Evolutionary conservation across 2,888 invertebrate species (phyloP).

Genomic region (Folsomia candida): DNA sequence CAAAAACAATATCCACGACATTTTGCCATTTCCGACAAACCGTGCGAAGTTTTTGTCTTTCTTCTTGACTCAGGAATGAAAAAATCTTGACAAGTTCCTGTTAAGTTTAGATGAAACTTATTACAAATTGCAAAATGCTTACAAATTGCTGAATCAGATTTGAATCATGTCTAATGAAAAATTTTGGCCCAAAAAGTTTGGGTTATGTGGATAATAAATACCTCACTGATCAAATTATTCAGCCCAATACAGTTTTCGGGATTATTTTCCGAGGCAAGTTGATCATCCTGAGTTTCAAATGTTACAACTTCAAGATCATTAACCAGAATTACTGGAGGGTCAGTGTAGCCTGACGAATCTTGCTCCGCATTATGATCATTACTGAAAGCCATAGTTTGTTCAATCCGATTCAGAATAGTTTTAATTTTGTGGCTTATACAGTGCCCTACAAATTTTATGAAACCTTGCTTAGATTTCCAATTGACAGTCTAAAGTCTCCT

Average conservation of each 20-base stretch:
- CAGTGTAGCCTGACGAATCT: neutral
- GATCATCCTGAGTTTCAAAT: too few relatives aligned
- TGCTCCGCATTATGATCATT: too few relatives aligned
- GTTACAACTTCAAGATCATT: neutral
- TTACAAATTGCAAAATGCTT: neutral
- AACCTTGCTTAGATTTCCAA: too few relatives aligned
- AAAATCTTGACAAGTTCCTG: conserved; percentile 36
- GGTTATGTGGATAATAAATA: neutral
- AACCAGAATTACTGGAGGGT: neutral
- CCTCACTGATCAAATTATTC: neutral
- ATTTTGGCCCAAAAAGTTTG: neutral
- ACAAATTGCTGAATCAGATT: neutral
- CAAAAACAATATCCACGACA: conserved; percentile 39
- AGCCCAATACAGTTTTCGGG: neutral
- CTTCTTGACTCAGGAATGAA: conserved; percentile 25
- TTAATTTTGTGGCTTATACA: neutral
- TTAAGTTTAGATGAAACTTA: too few relatives aligned
- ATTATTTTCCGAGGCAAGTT: too few relatives aligned
- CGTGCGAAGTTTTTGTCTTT: conserved; percentile 34
- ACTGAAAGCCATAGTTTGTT: too few relatives aligned
- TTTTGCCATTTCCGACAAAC: conserved; percentile 39
- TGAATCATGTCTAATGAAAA: too few relatives aligned
- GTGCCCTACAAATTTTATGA: too few relatives aligned
- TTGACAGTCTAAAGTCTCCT: too few relatives aligned
- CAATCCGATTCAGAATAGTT: neutral